Conservation (phyloP, 2,797 vertebrate species). For the Acestrorhynchus altus region DNA sequence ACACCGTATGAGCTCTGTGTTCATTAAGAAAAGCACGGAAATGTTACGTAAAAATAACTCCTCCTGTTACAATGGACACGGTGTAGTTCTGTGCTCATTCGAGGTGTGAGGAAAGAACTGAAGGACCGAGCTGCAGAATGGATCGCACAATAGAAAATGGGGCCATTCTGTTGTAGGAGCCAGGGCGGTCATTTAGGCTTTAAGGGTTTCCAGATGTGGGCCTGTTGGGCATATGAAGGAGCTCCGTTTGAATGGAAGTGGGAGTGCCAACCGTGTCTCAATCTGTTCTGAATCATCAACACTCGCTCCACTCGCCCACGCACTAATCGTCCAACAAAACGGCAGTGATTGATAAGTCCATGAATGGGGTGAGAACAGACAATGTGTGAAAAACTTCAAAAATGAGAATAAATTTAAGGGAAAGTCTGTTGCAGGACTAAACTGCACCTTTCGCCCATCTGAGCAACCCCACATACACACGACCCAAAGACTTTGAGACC, state of each 20-base stretch:
- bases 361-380: neutral
- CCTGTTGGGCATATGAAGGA: conserved; percentile 39
- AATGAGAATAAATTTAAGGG: neutral
- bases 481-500: neutral
- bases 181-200: conserved; percentile 40
- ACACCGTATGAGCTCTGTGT: too few species aligned
- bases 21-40: too few species aligned
- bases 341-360: neutral
- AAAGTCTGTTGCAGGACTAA: neutral
- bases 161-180: conserved; percentile 47
- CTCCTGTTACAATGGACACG: neutral
- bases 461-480: neutral
- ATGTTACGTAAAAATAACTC: too few species aligned
- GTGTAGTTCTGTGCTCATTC: too few species aligned
- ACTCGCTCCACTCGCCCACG: neutral
- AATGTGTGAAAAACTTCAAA: conserved; percentile 1
- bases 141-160: conserved; percentile 45
- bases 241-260: conserved; percentile 41
- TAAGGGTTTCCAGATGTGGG: conserved; percentile 64
- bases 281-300: conserved; percentile 20
- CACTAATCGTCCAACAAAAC: conserved; percentile 2
- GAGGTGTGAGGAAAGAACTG: conserved; percentile 17
- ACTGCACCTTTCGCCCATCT: neutral
- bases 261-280: conserved; percentile 23
- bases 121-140: conserved; percentile 34